Evolutionary conservation across 2,888 invertebrate species (phyloP).

Genomic region (Acronicta psi): DNA sequence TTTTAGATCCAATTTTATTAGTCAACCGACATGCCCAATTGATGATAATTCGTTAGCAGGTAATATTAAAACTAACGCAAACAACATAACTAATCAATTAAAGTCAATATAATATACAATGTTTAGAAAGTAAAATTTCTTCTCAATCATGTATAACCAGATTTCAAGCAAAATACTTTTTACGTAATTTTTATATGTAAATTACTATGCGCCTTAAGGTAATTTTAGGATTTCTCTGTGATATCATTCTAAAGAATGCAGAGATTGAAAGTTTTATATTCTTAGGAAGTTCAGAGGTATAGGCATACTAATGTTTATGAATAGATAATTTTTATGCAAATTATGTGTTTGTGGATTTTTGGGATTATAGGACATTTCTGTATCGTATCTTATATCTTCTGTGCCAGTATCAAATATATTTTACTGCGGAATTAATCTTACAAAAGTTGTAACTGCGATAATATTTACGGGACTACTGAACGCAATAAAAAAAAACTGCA

Average conservation of each 20-base stretch:
- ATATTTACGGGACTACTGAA: no score
- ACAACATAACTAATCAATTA: slow-evolving; percentile 26
- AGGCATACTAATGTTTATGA: neutral
- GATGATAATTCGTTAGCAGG: neutral
- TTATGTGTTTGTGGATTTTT: neutral
- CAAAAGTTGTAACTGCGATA: no score
- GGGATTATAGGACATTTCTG: neutral
- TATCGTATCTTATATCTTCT: no score
- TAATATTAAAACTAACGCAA: neutral
- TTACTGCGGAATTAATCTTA: no score
- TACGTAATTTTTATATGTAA: slow-evolving; percentile 34
- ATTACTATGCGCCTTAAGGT: slow-evolving; percentile 10
- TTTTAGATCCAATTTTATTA: no score
- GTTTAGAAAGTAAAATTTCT: slow-evolving; percentile 44
- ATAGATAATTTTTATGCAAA: neutral
- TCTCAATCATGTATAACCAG: slow-evolving; percentile 17
- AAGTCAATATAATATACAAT: slow-evolving; percentile 30
- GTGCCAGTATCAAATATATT: no score
- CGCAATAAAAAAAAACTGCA: no score
- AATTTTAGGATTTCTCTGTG: slow-evolving; percentile 27
- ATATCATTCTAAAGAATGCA: slow-evolving; percentile 12
- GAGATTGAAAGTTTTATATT: slow-evolving; percentile 7
- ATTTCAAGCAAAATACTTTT: slow-evolving; percentile 23
- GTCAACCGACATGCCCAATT: neutral
- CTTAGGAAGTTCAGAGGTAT: no score